Percentiles rank a stretch among this genome's conserved stretches.
phyloP scores from a whole-genome alignment of 2,888 invertebrate species.

The Sipha maydis region DNA sequence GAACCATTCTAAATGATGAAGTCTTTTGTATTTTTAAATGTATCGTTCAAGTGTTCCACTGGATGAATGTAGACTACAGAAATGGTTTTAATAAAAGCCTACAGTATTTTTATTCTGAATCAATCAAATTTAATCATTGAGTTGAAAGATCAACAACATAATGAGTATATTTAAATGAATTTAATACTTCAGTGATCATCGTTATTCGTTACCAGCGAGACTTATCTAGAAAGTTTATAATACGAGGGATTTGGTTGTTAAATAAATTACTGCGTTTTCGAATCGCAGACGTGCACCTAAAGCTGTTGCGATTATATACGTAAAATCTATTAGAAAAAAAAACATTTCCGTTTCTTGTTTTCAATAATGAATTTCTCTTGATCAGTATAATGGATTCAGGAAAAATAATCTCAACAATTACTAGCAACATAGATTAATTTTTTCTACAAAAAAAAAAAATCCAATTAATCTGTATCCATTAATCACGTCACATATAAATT shows the following conservation, averaged over 20 bases:
- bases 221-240: neutral
- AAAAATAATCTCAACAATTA: neutral
- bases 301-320: neutral
- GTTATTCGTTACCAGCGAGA: neutral
- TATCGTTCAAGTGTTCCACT: too few species aligned
- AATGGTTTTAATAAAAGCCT: too few species aligned
- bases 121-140: too few species aligned
- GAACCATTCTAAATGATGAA: too few species aligned
- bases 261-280: neutral
- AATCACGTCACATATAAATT: too few species aligned
- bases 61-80: too few species aligned
- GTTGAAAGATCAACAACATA: neutral
- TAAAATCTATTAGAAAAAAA: constrained; percentile 7
- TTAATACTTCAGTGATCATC: neutral
- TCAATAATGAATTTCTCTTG: neutral
- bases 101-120: too few species aligned
- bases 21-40: too few species aligned
- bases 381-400: neutral
- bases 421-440: neutral
- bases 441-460: neutral
- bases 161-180: neutral
- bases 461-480: too few species aligned
- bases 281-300: neutral
- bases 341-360: neutral
- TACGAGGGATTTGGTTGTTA: neutral